Percentiles rank a stretch among this genome's conserved stretches.
phyloP scores from a whole-genome alignment of 2,113 vertebrate genomes.

The Pelusios castaneus region DNA sequence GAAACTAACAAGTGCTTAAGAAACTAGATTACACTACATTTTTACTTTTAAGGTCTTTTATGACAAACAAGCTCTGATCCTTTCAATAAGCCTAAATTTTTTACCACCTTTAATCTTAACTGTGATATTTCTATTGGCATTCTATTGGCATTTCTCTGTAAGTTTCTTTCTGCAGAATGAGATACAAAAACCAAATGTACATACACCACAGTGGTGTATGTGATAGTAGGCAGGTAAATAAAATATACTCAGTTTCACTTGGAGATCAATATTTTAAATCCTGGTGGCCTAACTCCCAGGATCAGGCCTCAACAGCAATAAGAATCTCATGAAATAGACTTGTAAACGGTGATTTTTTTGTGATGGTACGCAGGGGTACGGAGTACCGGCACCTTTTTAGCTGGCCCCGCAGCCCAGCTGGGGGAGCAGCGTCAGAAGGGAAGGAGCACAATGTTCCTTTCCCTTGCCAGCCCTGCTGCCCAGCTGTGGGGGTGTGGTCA shows the following conservation, averaged over 20 bases:
- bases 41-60: background rate
- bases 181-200: background rate
- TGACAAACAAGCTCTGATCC: background rate
- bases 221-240: background rate
- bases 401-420: too few species aligned
- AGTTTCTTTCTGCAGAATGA: background rate
- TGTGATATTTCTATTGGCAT: background rate
- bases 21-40: background rate
- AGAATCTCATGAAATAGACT: background rate
- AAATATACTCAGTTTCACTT: background rate
- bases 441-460: too few species aligned
- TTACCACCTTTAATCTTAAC: background rate
- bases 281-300: background rate
- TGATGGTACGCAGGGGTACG: too few species aligned
- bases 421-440: too few species aligned
- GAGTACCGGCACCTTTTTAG: too few species aligned
- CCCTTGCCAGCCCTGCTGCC: too few species aligned
- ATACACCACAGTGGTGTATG: background rate
- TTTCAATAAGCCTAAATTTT: background rate
- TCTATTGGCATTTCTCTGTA: background rate
- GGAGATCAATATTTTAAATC: background rate
- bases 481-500: too few species aligned
- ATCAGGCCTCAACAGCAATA: background rate
- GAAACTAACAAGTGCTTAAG: background rate
- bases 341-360: too few species aligned